A percentile compares a stretch with the other conserved stretches of the same genome.
These are phyloP conservation scores for Drepana falcataria DNA, from an alignment of 2,888 invertebrate genomes.

Conservation along the genomic window DNA sequence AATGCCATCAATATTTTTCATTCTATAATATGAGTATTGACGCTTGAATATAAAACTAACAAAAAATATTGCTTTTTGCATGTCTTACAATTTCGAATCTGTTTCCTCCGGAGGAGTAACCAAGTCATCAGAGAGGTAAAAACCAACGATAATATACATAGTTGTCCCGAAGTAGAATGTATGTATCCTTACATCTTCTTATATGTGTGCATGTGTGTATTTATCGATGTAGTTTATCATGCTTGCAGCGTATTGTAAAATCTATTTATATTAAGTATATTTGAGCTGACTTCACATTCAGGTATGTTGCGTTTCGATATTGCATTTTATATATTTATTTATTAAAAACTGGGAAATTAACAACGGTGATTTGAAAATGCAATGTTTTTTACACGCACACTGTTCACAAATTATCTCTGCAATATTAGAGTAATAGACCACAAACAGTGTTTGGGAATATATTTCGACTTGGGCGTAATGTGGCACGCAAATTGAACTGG, in stretches of 20 bases:
- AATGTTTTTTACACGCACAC: no score
- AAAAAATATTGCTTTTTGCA: constrained; percentile 80
- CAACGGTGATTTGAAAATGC: no score
- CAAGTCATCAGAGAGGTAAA: constrained; percentile 80
- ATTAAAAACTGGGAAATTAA: no score
- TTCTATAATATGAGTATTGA: not conserved
- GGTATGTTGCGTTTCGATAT: not conserved
- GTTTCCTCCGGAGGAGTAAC: constrained; percentile 82
- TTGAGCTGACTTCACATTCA: not conserved
- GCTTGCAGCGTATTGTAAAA: not conserved
- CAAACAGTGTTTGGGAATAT: no score
- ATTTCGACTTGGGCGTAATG: no score
- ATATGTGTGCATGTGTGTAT: not conserved
- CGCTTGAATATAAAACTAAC: constrained; percentile 50
- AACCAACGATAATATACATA: constrained; percentile 1
- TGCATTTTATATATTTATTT: not conserved
- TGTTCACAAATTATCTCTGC: no score
- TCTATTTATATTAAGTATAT: not conserved
- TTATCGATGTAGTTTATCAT: not conserved
- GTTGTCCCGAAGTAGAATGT: constrained; percentile 11
- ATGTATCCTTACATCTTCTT: constrained; percentile 7
- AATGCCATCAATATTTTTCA: no score
- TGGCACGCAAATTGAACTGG: no score
- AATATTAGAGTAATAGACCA: no score
- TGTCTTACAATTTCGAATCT: constrained; percentile 85